These are phyloP conservation scores for rabbit (Oryctolagus cuniculus) DNA, from an alignment of 2,113 vertebrate species.

Conservation along the genomic window DNA sequence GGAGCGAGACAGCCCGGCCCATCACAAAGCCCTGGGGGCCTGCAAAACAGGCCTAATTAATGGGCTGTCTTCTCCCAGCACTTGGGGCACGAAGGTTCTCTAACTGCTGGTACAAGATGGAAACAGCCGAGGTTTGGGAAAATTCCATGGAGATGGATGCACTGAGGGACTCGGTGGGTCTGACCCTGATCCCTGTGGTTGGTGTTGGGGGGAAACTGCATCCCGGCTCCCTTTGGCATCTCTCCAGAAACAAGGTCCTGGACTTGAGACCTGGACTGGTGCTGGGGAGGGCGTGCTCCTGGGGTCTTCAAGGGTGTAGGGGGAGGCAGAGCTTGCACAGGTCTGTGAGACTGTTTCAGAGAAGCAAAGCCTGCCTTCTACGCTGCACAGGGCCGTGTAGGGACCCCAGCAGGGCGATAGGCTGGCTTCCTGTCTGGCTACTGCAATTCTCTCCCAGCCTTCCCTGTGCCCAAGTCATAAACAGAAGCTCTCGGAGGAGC, in stretches of 20 bases:
- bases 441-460: accelerated
- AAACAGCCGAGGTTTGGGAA: slow-evolving; percentile 32
- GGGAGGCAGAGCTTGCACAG: neutral
- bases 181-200: neutral
- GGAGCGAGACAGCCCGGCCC: neutral
- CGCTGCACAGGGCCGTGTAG: neutral
- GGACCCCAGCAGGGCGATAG: accelerated
- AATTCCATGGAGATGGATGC: neutral
- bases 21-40: neutral
- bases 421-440: neutral
- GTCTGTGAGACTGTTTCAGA: neutral
- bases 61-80: neutral
- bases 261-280: neutral
- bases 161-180: neutral
- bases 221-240: neutral
- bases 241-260: neutral
- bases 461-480: neutral
- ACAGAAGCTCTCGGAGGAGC: neutral
- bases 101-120: neutral
- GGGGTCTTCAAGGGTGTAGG: neutral
- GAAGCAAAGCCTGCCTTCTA: neutral
- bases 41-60: neutral
- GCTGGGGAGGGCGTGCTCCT: neutral
- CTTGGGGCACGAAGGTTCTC: neutral
- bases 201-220: neutral